Evolutionary conservation across 23 tunicate species (phyloP).

Genomic region (Styela clava): DNA sequence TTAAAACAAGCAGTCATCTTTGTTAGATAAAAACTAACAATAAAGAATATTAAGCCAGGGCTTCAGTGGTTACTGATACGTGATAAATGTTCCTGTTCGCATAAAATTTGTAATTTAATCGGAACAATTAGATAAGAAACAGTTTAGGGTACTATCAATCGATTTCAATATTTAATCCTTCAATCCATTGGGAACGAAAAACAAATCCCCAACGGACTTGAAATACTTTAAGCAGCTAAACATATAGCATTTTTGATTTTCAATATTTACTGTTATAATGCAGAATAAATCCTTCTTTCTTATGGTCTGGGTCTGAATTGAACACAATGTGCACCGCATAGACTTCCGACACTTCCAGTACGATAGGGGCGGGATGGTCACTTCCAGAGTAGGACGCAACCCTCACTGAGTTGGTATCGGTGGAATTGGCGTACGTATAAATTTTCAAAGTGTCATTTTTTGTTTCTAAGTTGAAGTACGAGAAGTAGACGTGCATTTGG

Average conservation of each 20-base stretch:
- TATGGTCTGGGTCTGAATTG: not conserved
- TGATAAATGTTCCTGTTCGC: too few species aligned
- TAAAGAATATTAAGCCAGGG: too few species aligned
- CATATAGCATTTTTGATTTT: not conserved
- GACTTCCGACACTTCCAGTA: not conserved
- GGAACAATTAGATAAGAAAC: too few species aligned
- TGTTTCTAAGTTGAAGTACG: slow-evolving; percentile 38
- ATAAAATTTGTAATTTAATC: too few species aligned
- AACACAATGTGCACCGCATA: slow-evolving; percentile 21
- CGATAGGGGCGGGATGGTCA: not conserved
- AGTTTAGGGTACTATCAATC: too few species aligned
- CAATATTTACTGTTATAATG: slow-evolving; percentile 23
- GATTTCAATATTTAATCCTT: too few species aligned
- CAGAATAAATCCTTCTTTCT: slow-evolving; percentile 20
- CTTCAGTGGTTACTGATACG: too few species aligned
- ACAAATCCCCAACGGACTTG: too few species aligned
- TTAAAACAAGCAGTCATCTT: too few species aligned
- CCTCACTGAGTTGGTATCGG: not conserved
- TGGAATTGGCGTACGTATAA: slow-evolving; percentile 10
- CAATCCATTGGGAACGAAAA: too few species aligned
- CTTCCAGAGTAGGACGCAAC: slow-evolving; percentile 12
- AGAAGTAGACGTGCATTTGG: slow-evolving; percentile 26
- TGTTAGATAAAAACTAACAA: too few species aligned
- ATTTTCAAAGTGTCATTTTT: slow-evolving; percentile 30
- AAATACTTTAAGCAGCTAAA: too few species aligned